Percentiles rank a stretch among this genome's conserved stretches.
Evolutionary conservation across 2,888 invertebrate genomes (phyloP).

Genomic region (Microctonus hyperodae): DNA sequence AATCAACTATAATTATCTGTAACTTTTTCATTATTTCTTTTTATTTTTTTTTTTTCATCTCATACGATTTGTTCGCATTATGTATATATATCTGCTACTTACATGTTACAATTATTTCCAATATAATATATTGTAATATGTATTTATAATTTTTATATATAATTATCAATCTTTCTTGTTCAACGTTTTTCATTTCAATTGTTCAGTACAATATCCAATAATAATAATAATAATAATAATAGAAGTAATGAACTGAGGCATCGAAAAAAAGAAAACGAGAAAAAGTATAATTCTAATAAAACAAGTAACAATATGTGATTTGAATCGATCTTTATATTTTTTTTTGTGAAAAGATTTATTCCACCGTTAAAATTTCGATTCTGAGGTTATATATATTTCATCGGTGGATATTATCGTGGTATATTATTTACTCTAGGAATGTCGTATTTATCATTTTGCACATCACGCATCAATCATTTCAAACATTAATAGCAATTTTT

Average conservation of each 20-base stretch:
- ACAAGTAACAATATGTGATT: constrained; percentile 48
- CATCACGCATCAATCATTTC: constrained; percentile 30
- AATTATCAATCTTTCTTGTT: constrained; percentile 51
- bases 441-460: constrained; percentile 31
- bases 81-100: constrained; percentile 52
- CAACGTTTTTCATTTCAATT: constrained; percentile 44
- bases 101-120: constrained; percentile 54
- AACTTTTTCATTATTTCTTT: constrained; percentile 40
- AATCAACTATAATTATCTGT: background rate
- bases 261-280: constrained; percentile 46
- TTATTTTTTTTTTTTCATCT: constrained; percentile 42
- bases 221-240: constrained; percentile 40
- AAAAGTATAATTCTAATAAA: constrained; percentile 48
- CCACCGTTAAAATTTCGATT: constrained; percentile 16
- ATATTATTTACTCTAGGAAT: constrained; percentile 34
- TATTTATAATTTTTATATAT: constrained; percentile 50
- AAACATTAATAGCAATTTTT: constrained; percentile 28
- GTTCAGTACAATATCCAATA: constrained; percentile 43
- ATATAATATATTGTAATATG: constrained; percentile 50
- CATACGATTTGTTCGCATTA: constrained; percentile 42
- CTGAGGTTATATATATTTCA: background rate
- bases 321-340: constrained; percentile 30
- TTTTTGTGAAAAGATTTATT: constrained; percentile 13
- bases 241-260: constrained; percentile 45
- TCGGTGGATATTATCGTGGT: constrained; percentile 22